These are phyloP conservation scores for Sesamia nonagrioides DNA, from an alignment of 1,140 invertebrate genomes.

Conservation along the genomic window DNA sequence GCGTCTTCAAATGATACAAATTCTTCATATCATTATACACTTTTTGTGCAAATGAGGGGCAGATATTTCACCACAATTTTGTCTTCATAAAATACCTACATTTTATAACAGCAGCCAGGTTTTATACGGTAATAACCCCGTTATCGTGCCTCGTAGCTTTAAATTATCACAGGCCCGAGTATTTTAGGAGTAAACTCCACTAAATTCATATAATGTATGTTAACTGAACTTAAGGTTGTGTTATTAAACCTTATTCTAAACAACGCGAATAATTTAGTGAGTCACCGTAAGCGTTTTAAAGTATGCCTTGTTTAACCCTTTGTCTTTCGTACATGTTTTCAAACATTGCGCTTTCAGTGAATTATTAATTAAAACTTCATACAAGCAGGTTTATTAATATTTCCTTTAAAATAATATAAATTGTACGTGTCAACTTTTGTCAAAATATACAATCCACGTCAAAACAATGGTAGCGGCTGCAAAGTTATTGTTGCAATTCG, in stretches of 20 bases:
- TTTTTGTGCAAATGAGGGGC: neutral
- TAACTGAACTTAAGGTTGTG: conserved; percentile 25
- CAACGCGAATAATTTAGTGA: conserved; percentile 22
- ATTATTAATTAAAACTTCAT: conserved; percentile 34
- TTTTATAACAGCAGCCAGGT: conserved; percentile 14
- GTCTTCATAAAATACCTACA: conserved; percentile 20
- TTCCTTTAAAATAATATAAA: conserved; percentile 40
- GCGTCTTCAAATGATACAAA: neutral
- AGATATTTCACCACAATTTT: conserved; percentile 12
- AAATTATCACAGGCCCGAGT: conserved; percentile 24
- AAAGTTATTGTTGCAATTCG: neutral
- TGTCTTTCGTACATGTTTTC: conserved; percentile 22
- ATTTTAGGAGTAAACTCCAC: conserved; percentile 19
- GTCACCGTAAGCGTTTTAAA: conserved; percentile 10
- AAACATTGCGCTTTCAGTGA: conserved; percentile 24
- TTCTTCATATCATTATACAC: neutral
- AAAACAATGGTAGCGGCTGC: conserved; percentile 50
- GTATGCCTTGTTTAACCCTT: neutral
- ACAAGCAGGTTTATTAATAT: conserved; percentile 29
- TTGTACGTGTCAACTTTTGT: conserved; percentile 54
- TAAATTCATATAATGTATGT: conserved; percentile 35
- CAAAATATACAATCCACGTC: conserved; percentile 52
- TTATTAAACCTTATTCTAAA: conserved; percentile 26
- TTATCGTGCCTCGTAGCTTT: conserved; percentile 15
- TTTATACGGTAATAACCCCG: conserved; percentile 11